These are phyloP conservation scores for Hephaestus fuliginosus DNA, from an alignment of 2,797 vertebrate genomes.

Conservation along the genomic window DNA sequence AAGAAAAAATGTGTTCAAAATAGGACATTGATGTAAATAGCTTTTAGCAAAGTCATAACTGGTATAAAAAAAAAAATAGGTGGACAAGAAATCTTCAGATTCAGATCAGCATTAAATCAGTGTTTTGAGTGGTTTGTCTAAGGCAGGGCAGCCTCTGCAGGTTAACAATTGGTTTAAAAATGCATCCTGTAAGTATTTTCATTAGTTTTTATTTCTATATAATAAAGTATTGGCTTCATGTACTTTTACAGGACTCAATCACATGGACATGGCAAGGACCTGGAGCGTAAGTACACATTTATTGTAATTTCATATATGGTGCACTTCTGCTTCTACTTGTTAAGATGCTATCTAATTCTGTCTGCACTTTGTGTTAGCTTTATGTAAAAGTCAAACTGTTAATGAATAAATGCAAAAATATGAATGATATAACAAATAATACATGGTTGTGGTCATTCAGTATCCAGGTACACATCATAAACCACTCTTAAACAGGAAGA, in stretches of 20 bases:
- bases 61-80: no score
- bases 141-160: not conserved
- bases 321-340: not conserved
- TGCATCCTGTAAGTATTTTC: not conserved
- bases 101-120: no score
- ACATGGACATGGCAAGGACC: conserved; percentile 99
- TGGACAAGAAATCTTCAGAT: no score
- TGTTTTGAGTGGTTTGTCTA: no score
- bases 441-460: not conserved
- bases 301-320: conserved; percentile 22
- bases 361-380: not conserved
- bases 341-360: not conserved
- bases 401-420: not conserved
- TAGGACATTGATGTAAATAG: no score
- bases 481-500: not conserved
- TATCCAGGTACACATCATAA: not conserved
- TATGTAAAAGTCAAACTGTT: not conserved
- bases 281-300: conserved; percentile 92
- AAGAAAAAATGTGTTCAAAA: no score
- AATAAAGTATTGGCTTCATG: not conserved
- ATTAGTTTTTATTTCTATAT: not conserved
- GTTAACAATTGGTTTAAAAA: not conserved
- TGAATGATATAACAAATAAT: not conserved
- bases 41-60: no score
- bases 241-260: conserved; percentile 91